phyloP scores from a whole-genome alignment of 2,888 invertebrate species.

The Sarcophaga caerulescens region DNA sequence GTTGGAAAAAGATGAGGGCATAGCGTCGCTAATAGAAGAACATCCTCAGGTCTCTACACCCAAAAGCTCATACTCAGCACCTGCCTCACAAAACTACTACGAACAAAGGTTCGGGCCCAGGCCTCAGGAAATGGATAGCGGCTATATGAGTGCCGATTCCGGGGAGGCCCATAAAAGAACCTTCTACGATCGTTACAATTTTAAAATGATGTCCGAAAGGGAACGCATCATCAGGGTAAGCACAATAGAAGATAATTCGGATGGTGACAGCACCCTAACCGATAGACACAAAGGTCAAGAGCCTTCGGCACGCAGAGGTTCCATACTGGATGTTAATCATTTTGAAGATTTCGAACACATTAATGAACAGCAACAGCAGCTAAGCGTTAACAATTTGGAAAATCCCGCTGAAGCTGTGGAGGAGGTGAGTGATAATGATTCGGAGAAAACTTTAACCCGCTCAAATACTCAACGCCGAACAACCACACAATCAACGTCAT shows the following conservation, averaged over 20 bases:
- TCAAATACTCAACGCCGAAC: slow-evolving; percentile 60
- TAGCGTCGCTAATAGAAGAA: slow-evolving; percentile 79
- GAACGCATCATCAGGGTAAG: slow-evolving; percentile 78
- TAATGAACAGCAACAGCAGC: slow-evolving; percentile 70
- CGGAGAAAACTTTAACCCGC: slow-evolving; percentile 76
- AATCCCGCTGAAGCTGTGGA: slow-evolving; percentile 57
- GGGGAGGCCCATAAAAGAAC: slow-evolving; percentile 84
- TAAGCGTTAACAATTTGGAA: background rate
- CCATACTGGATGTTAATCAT: slow-evolving; percentile 72
- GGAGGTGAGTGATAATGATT: slow-evolving; percentile 75
- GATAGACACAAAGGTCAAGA: slow-evolving; percentile 67
- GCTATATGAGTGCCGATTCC: slow-evolving; percentile 92
- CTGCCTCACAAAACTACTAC: slow-evolving; percentile 76
- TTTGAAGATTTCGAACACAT: slow-evolving; percentile 77
- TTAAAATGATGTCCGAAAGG: slow-evolving; percentile 77
- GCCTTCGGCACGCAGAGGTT: slow-evolving; percentile 44
- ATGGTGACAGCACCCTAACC: slow-evolving; percentile 71
- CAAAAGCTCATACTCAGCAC: slow-evolving; percentile 74
- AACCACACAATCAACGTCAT: slow-evolving; percentile 65
- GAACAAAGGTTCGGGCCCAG: slow-evolving; percentile 79
- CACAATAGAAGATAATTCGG: slow-evolving; percentile 79
- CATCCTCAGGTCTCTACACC: slow-evolving; percentile 73
- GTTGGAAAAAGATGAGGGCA: slow-evolving; percentile 78
- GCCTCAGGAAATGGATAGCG: slow-evolving; percentile 87
- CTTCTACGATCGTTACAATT: slow-evolving; percentile 80